Evolutionary conservation across 2,888 invertebrate species (phyloP), one percentile per base, ranked within the genome.

Genomic region (Caenorhabditis sp.): DNA sequence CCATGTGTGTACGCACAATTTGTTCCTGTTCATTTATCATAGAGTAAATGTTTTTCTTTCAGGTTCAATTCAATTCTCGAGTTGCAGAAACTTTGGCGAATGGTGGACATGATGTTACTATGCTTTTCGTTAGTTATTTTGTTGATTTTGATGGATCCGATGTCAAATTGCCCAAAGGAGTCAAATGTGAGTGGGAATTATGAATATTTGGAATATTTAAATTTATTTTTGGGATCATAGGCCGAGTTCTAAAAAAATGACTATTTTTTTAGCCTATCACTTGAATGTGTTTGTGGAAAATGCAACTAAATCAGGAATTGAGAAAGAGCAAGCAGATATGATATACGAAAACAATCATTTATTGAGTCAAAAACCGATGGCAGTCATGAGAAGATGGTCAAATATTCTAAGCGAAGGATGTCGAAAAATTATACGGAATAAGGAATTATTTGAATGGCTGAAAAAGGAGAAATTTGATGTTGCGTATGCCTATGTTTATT

Each of bases 401-500:
- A 50, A n/a, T 7, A 36, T 64, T n/a, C 20, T 67, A 7, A 63
- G 63, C 49, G 67, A 66, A 2, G 69, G 76, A 62, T 69, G 72
- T 59, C 52, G 62, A 3, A 20, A 17, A 21, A 54, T 61, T 17
- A 21, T 81, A 5, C 54, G 26, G 0, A 77, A 82, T 63, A 78
- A 78, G 59, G 69, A 70, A 23, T 73, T 83, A 53, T 36, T 82
- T 53, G 20, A n/a, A 4, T 71, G 76, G 70, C 66, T 84, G 50
- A 70, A 71, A 26, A 61, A 66, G 17, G 78, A 75, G 50, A 78
- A 83, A 59, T 84, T 83, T 65, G 85, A 85, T 65, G 53, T 85
- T 1, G 84, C 83, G 26, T 82, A 84, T 60, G 66, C 83, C 1
- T 81, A 85, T 67, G 78, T 82, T 63, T 83, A 80, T 60, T 74